A percentile compares a stretch with the other conserved stretches of the same genome.
Evolutionary conservation across 2,888 invertebrate species (phyloP).

Genomic region (Spodoptera exigua): DNA sequence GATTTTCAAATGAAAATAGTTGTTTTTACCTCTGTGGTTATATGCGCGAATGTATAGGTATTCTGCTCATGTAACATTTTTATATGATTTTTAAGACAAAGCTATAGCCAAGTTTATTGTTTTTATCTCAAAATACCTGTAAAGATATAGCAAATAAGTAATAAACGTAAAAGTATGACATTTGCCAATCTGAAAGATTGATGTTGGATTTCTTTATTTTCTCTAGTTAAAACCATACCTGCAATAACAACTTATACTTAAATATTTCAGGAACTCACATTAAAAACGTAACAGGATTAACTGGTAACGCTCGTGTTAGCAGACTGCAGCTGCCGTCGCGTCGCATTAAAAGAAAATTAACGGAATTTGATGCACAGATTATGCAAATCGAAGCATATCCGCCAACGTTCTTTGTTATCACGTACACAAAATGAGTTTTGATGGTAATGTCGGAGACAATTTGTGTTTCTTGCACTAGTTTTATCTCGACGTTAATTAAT

Average conservation of each 20-base stretch:
- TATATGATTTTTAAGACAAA: no score
- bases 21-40: not conserved
- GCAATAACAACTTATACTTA: not conserved
- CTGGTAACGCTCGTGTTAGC: slow-evolving; percentile 60
- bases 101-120: no score
- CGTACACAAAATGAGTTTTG: slow-evolving; percentile 80
- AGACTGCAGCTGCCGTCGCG: slow-evolving; percentile 72
- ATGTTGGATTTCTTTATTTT: no score
- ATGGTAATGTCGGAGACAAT: slow-evolving; percentile 68
- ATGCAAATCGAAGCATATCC: slow-evolving; percentile 85
- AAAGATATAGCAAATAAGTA: no score
- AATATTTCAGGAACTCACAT: slow-evolving; percentile 24
- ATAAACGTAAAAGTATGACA: no score
- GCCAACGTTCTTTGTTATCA: slow-evolving; percentile 79
- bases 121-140: no score
- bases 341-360: slow-evolving; percentile 87
- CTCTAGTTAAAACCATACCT: not conserved
- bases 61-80: no score
- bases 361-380: slow-evolving; percentile 86
- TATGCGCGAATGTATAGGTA: no score
- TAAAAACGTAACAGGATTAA: slow-evolving; percentile 55
- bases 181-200: no score
- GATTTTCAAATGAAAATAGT: slow-evolving; percentile 10
- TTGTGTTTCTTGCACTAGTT: slow-evolving; percentile 63
- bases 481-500: slow-evolving; percentile 52